phyloP scores from a whole-genome alignment of 2,888 invertebrate genomes.

The Eupithecia dodoneata region DNA sequence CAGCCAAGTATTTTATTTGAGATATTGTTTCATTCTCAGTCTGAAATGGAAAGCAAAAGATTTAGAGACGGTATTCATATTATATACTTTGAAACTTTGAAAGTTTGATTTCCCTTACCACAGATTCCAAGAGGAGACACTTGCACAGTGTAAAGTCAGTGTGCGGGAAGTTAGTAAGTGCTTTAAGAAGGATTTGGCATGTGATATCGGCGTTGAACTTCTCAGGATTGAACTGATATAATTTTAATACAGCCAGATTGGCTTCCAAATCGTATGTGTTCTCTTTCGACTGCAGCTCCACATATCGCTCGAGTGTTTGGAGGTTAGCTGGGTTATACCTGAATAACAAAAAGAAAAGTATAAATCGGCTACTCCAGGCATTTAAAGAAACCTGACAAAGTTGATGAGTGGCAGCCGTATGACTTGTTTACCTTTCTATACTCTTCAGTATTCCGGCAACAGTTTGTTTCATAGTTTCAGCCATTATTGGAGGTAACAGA shows the following conservation, averaged over 20 bases:
- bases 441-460: slow-evolving; percentile 94
- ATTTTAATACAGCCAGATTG: slow-evolving; percentile 96
- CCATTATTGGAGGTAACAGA: slow-evolving; percentile 73
- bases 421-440: slow-evolving; percentile 91
- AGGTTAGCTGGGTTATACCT: slow-evolving; percentile 99
- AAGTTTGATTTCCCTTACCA: slow-evolving; percentile 55
- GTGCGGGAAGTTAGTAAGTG: slow-evolving; percentile 98
- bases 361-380: not conserved
- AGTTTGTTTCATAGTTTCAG: slow-evolving; percentile 93
- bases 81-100: not conserved
- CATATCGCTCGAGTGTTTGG: slow-evolving; percentile 94
- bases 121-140: slow-evolving; percentile 93
- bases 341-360: slow-evolving; percentile 21
- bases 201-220: slow-evolving; percentile 93
- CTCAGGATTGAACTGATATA: slow-evolving; percentile 98
- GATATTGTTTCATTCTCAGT: slow-evolving; percentile 93
- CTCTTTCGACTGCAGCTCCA: slow-evolving; percentile 95
- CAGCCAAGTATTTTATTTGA: slow-evolving; percentile 94
- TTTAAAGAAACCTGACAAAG: not conserved
- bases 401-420: not conserved
- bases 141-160: slow-evolving; percentile 99
- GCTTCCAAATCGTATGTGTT: slow-evolving; percentile 98
- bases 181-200: slow-evolving; percentile 96
- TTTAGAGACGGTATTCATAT: not conserved
- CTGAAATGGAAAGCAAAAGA: slow-evolving; percentile 67